Evolutionary conservation across 2,888 invertebrate genomes (phyloP), one percentile per base, ranked within the genome.

Genomic region (Synergus japonicus): DNA sequence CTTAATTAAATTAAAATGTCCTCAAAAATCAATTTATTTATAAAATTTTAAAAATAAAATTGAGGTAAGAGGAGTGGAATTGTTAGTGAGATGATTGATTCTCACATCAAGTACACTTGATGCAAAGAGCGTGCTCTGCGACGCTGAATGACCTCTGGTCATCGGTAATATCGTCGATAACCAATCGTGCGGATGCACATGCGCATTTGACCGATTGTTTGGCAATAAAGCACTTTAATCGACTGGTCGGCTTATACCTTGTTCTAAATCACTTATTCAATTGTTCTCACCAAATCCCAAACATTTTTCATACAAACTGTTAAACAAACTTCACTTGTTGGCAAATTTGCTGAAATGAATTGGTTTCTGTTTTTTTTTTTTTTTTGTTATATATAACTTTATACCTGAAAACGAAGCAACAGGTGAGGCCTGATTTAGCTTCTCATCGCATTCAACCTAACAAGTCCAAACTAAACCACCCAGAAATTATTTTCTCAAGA

Each of bases 161-260:
- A 18, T 73, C 73, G 49, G 73, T 73, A 54, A 73, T 73, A 73
- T 73, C 73, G 73, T 73, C 73, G 73, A 73, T 73, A 73, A 73
- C 73, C 73, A 73, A 73, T 73, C 54, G n/a, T 73, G 73, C 54
- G 54, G 54, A 58, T 73, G 73, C 73, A 54, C 73, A 37, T 73
- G 73, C 73, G 73, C 54, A 1, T n/a, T 73, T 49, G 73, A 15
- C 54, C 73, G 54, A 73, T 73, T 54, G n/a, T 5, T 5, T 67
- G 44, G 7, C 67, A 22, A 12, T 9, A 66, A 46, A 44, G 22
- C 67, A 12, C 46, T 46, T 69, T 49, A 37, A n/a, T 10, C 37
- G 37, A 54, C 41, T 54, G 10, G n/a, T 73, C 54, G 49, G n/a
- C 41, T 66, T 60, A n/a, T 77, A 43, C 58, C 22, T 63, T 76